phyloP scores from a whole-genome alignment of 2,113 vertebrate genomes.

The Plecotus auritus region DNA sequence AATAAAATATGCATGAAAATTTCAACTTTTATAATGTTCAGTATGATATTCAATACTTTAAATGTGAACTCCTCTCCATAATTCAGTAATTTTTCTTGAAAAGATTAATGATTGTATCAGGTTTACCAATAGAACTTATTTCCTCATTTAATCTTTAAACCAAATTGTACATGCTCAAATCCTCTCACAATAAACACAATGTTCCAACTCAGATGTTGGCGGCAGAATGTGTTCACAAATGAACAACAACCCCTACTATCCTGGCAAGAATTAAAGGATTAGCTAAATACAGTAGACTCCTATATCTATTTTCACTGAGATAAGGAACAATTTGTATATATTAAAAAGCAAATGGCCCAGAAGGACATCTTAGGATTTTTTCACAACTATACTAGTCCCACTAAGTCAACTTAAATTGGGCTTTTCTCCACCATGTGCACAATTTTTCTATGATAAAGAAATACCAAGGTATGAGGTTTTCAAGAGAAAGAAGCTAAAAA shows the following conservation, averaged over 20 bases:
- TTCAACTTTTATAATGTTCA: background rate
- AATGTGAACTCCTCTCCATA: background rate
- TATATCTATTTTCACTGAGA: constrained; percentile 53
- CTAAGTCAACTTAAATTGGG: background rate
- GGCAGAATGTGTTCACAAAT: constrained; percentile 66
- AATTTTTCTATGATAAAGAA: constrained; percentile 33
- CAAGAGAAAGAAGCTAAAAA: background rate
- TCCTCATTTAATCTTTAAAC: constrained; percentile 58
- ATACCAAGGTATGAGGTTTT: constrained; percentile 2
- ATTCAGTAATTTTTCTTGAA: constrained; percentile 25
- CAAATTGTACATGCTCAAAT: constrained; percentile 58
- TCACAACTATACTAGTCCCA: background rate
- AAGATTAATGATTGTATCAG: constrained; percentile 29
- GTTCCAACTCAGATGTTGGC: constrained; percentile 59
- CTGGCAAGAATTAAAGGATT: constrained; percentile 56
- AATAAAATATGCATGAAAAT: constrained; percentile 12
- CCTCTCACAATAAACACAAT: constrained; percentile 64
- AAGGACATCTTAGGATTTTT: constrained; percentile 35
- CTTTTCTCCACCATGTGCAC: background rate
- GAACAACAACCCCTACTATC: constrained; percentile 57
- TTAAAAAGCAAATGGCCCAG: constrained; percentile 44
- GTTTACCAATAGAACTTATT: constrained; percentile 49
- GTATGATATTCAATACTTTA: background rate
- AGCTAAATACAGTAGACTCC: constrained; percentile 51
- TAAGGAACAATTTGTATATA: constrained; percentile 51